Conservation (phyloP, 2,888 invertebrate genomes). For the Eretmocerus hayati region DNA sequence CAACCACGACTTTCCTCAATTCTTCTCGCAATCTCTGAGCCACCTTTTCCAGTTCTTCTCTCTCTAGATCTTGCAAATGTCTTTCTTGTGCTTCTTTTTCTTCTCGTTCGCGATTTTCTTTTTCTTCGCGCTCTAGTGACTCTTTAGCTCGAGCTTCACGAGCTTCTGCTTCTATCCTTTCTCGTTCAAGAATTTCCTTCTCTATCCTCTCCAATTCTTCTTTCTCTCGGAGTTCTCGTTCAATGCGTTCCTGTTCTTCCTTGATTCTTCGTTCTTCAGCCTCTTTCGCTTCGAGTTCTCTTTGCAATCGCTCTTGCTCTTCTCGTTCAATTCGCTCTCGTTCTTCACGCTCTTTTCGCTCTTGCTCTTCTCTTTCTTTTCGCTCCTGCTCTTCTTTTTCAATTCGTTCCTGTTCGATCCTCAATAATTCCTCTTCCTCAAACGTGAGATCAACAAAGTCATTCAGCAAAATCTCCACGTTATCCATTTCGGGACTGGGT, state of each 20-base stretch:
- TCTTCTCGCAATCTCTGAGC: neutral
- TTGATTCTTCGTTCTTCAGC: neutral
- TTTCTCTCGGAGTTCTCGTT: neutral
- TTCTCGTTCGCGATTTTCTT: neutral
- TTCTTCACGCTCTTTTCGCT: neutral
- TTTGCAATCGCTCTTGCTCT: neutral
- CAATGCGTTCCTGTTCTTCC: neutral
- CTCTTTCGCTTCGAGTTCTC: neutral
- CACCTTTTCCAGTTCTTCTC: neutral
- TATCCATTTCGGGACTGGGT: constrained; percentile 3
- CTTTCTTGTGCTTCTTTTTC: neutral
- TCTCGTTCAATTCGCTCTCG: neutral
- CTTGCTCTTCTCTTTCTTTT: neutral
- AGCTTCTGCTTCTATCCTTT: neutral
- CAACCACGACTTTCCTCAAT: neutral
- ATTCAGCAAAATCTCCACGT: constrained; percentile 8
- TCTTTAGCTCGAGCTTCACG: neutral
- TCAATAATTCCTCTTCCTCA: neutral
- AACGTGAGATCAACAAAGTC: constrained; percentile 14
- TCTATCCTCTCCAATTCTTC: neutral
- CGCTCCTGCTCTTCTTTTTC: neutral
- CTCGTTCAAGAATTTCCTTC: neutral
- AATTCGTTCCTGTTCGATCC: neutral
- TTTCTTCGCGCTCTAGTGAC: neutral
- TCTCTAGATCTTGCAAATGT: neutral